A percentile compares a stretch with the other conserved stretches of the same genome.
These are phyloP conservation scores for Hesperophylax magnus DNA, from an alignment of 1,140 invertebrate genomes.

Conservation along the genomic window DNA sequence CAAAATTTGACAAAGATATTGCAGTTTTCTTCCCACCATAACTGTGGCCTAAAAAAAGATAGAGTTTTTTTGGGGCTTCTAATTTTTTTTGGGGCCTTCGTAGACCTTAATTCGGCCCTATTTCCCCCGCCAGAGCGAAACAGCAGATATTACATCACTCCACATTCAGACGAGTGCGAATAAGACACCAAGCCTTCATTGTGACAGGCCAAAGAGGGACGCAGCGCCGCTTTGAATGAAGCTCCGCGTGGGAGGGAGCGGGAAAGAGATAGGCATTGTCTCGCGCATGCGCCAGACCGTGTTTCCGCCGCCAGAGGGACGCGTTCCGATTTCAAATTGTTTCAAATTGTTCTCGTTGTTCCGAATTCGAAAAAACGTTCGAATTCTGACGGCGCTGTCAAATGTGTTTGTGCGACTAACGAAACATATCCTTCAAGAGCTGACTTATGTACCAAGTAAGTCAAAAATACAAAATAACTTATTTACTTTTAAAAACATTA, in stretches of 20 bases:
- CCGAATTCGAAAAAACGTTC: conserved; percentile 26
- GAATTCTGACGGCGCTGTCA: conserved; percentile 16
- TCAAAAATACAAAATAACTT: no score
- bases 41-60: no score
- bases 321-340: conserved; percentile 37
- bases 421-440: no score
- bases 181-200: conserved; percentile 1
- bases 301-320: conserved; percentile 38
- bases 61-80: no score
- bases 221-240: background rate
- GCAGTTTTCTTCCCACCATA: no score
- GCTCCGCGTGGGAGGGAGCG: conserved; percentile 1
- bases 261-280: conserved; percentile 26
- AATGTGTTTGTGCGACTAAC: background rate
- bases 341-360: conserved; percentile 25
- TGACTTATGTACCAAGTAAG: no score
- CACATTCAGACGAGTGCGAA: conserved; percentile 15
- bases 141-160: conserved; percentile 22
- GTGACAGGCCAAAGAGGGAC: conserved; percentile 1
- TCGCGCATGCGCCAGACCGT: conserved; percentile 44
- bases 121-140: background rate
- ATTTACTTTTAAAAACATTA: no score
- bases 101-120: no score
- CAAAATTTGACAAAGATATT: no score
- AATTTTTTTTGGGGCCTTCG: no score